A percentile compares a stretch with the other conserved stretches of the same genome.
These are phyloP conservation scores for Drosophila helvetica DNA, from an alignment of 2,888 invertebrate genomes.

Conservation along the genomic window DNA sequence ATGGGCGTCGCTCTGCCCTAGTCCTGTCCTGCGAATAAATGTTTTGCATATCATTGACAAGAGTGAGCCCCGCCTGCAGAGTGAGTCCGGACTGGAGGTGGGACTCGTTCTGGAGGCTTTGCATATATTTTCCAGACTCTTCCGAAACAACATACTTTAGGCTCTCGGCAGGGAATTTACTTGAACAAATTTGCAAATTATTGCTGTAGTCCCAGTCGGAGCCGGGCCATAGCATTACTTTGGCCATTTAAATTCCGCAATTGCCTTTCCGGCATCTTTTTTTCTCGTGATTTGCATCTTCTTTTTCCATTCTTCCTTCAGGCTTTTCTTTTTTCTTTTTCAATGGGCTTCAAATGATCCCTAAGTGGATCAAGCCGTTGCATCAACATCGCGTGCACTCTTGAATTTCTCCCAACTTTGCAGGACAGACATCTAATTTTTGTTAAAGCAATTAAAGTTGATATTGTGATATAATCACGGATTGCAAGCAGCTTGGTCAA, in stretches of 20 bases:
- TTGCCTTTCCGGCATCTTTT: conserved; percentile 78
- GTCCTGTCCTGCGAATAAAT: conserved; percentile 43
- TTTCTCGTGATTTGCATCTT: conserved; percentile 64
- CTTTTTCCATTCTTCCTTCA: conserved; percentile 51
- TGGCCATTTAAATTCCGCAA: conserved; percentile 75
- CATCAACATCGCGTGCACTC: too few species aligned
- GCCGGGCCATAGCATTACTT: conserved; percentile 61
- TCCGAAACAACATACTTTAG: conserved; percentile 65
- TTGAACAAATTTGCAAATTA: conserved; percentile 79
- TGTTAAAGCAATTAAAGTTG: too few species aligned
- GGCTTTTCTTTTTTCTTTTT: conserved; percentile 13
- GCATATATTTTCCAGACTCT: conserved; percentile 68
- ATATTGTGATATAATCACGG: too few species aligned
- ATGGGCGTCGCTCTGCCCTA: conserved; percentile 8
- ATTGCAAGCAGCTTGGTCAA: too few species aligned
- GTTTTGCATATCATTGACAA: conserved; percentile 73
- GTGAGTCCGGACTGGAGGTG: conserved; percentile 40
- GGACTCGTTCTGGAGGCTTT: conserved; percentile 60
- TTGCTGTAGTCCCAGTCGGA: conserved; percentile 56
- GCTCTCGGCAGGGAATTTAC: conserved; percentile 74
- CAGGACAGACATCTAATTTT: too few species aligned
- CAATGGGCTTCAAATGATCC: too few species aligned
- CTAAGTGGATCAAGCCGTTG: too few species aligned
- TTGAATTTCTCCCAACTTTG: too few species aligned
- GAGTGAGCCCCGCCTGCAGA: conserved; percentile 41